These are phyloP conservation scores for Syngnathus rostellatus DNA, from an alignment of 2,797 vertebrate genomes.

Conservation along the genomic window DNA sequence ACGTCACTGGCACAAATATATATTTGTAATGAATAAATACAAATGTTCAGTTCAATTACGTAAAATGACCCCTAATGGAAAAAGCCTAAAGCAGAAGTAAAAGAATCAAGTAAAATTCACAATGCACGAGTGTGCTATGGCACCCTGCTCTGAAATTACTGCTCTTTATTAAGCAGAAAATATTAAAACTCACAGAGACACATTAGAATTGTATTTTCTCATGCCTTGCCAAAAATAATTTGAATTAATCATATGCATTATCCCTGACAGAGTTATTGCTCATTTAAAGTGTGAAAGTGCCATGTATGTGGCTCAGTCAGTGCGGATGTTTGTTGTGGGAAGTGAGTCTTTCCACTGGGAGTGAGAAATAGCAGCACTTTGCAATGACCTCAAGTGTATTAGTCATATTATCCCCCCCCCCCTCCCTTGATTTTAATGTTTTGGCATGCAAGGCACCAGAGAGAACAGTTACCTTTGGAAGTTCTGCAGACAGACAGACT, in stretches of 20 bases:
- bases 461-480: constrained; percentile 1
- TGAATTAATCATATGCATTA: background rate
- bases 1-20: background rate
- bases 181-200: background rate
- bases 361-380: constrained; percentile 6
- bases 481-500: background rate
- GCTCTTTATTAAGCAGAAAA: background rate
- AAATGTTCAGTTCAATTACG: background rate
- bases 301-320: background rate
- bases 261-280: background rate
- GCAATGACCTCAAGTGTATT: background rate
- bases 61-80: background rate
- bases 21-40: background rate
- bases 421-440: background rate
- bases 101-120: no score
- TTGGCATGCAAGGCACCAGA: background rate
- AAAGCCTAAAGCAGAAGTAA: no score
- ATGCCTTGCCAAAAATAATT: background rate
- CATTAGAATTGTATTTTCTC: background rate
- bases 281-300: background rate
- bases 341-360: background rate
- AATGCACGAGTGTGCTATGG: no score
- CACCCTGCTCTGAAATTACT: background rate
- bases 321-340: background rate
- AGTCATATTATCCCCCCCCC: background rate